Conservation (phyloP, 92 coral and sea anemone species). For the Isaurus tuberculatus region DNA sequence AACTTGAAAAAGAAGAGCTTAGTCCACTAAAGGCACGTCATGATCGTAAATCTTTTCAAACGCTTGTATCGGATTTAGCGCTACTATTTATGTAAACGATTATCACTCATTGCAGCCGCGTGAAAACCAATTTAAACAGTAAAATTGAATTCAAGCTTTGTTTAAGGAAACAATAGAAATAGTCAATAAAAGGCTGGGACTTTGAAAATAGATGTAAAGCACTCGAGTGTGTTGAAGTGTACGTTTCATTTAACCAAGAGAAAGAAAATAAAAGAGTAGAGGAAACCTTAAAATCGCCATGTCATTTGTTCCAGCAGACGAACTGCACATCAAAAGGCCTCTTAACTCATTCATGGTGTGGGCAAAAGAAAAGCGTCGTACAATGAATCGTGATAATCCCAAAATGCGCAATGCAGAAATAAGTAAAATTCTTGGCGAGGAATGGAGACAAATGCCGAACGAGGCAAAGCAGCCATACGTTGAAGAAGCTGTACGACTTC, state of each 20-base stretch:
- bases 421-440: slow-evolving; percentile 90
- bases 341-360: slow-evolving; percentile 93
- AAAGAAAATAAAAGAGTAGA: slow-evolving; percentile 15
- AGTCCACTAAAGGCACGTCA: background rate
- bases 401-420: slow-evolving; percentile 95
- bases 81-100: slow-evolving; percentile 23
- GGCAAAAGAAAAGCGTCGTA: slow-evolving; percentile 83
- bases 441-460: slow-evolving; percentile 84
- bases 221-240: slow-evolving; percentile 36
- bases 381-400: slow-evolving; percentile 86
- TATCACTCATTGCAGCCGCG: slow-evolving; percentile 29
- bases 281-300: slow-evolving; percentile 3
- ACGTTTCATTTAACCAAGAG: slow-evolving; percentile 22
- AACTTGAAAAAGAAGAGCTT: slow-evolving; percentile 1
- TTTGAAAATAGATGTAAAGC: slow-evolving; percentile 43
- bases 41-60: background rate
- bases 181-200: slow-evolving; percentile 27
- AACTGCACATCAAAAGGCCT: slow-evolving; percentile 83
- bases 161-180: slow-evolving; percentile 13
- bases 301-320: slow-evolving; percentile 53
- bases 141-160: slow-evolving; percentile 38
- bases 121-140: slow-evolving; percentile 20
- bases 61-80: background rate
- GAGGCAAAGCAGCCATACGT: slow-evolving; percentile 83
- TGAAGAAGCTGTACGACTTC: slow-evolving; percentile 80